Base-by-base conservation (phyloP, 2,888 invertebrate species). In the Sialis lutaria region DNA sequence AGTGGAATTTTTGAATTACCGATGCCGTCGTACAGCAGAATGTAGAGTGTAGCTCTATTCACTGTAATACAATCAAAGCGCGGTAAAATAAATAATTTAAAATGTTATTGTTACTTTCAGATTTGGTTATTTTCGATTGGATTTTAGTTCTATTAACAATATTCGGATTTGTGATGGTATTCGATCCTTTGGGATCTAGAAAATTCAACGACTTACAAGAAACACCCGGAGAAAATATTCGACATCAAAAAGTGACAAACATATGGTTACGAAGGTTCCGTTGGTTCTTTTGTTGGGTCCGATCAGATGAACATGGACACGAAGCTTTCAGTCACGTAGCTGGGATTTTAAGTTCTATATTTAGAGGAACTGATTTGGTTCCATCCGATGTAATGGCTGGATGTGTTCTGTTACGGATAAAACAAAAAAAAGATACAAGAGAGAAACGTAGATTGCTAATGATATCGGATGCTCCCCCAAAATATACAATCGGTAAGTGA, bases 331-430 rank as follows among this genome's bases (percentile, higher is more conserved):
- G 82, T 60, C 82, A 84, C 65, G 79, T 82, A 47, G 84, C 83
- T 60, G 79, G 82, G 78, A 64, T 89, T 6, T 70, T 89, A 51
- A 81, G 83, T 57, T 79, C 82, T 3, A 69, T 88, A 50, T 88
- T 89, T 64, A 73, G 89, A 56, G 85, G 86, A 52, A 80, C 86
- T 6, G 89, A 92, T 64, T 67, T 91, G 39, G 90, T 92, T 1
- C 84, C 89, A 0, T 86, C 89, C 1, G 93, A 92, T 62, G 77
- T 91, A 10, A 78, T 88, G 48, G 90, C 90, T 8, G 92, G 90
- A 8, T 78, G 87, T 56, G 78, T 92, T 22, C 73, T 92, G n/a
- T 72, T 91, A 5, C 71, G 83, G 54, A 78, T 85, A 4, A 74
- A 81, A 47, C 82, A 82, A 59, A 84, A 83, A 59, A 67, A 80